phyloP scores from a whole-genome alignment of 53 echinoderm and acorn worm genomes.

The Patiria pectinifera region DNA sequence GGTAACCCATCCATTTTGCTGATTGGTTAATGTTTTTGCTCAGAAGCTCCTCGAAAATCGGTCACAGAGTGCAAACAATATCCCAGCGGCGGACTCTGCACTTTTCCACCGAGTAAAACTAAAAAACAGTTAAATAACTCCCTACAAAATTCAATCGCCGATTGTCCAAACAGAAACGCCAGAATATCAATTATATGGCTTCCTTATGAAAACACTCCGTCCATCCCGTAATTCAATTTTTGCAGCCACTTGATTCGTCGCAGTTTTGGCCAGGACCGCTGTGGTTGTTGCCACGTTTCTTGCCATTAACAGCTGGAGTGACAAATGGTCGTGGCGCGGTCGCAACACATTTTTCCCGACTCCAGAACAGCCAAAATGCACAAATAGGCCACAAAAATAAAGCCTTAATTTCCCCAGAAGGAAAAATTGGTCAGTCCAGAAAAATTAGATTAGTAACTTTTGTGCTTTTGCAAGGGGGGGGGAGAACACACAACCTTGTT shows the following conservation, averaged over 20 bases:
- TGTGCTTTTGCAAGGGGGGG: no score
- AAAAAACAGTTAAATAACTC: background rate
- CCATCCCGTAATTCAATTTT: conserved; percentile 23
- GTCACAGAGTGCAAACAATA: background rate
- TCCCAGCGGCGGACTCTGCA: background rate
- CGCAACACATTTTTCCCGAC: background rate
- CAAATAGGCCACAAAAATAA: background rate
- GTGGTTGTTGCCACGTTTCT: conserved; percentile 31
- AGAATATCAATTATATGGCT: conserved; percentile 27
- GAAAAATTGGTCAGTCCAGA: background rate
- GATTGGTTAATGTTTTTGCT: background rate
- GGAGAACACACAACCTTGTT: background rate
- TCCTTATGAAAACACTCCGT: conserved; percentile 30
- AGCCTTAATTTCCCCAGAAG: background rate
- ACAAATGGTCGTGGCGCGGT: conserved; percentile 37
- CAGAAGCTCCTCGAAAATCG: background rate
- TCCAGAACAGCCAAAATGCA: background rate
- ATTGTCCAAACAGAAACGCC: conserved; percentile 15
- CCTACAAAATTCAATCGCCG: conserved; percentile 13
- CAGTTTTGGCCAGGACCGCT: background rate
- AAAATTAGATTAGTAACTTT: background rate
- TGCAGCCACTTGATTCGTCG: background rate
- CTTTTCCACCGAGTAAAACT: background rate
- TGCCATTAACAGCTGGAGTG: conserved; percentile 34
- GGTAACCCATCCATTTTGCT: background rate